These are phyloP conservation scores for Medauroidea extradentata DNA, from an alignment of 1,140 invertebrate genomes.

Conservation along the genomic window DNA sequence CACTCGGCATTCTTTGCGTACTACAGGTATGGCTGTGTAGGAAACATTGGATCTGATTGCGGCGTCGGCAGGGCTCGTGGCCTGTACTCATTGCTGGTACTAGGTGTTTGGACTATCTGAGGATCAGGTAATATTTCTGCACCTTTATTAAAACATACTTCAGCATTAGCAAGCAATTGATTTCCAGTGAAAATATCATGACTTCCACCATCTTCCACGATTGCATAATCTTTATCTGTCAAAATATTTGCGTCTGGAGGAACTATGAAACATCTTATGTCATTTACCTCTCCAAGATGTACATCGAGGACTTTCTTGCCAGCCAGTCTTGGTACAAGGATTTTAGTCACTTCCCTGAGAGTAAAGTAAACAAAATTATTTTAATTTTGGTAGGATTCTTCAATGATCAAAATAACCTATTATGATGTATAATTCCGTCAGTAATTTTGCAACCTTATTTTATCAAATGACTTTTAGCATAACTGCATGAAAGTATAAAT, in stretches of 20 bases:
- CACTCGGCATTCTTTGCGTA: no score
- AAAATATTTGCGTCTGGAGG: constrained; percentile 22
- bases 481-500: no score
- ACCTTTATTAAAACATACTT: background rate
- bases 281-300: constrained; percentile 30
- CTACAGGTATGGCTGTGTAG: no score
- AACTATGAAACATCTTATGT: constrained; percentile 23
- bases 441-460: no score
- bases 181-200: constrained; percentile 17
- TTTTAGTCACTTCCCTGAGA: background rate
- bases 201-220: constrained; percentile 18
- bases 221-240: constrained; percentile 24
- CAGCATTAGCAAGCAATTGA: constrained; percentile 15
- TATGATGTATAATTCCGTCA: no score
- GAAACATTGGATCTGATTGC: no score
- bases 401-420: no score
- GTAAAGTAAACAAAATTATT: background rate
- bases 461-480: no score
- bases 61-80: no score
- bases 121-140: background rate
- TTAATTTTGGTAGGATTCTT: background rate
- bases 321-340: background rate
- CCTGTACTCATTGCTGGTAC: no score
- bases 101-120: no score
- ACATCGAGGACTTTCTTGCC: constrained; percentile 12